A percentile compares a stretch with the other conserved stretches of the same genome.
Evolutionary conservation across 1,140 invertebrate species (phyloP).

Genomic region (Tetragnatha versicolor): DNA sequence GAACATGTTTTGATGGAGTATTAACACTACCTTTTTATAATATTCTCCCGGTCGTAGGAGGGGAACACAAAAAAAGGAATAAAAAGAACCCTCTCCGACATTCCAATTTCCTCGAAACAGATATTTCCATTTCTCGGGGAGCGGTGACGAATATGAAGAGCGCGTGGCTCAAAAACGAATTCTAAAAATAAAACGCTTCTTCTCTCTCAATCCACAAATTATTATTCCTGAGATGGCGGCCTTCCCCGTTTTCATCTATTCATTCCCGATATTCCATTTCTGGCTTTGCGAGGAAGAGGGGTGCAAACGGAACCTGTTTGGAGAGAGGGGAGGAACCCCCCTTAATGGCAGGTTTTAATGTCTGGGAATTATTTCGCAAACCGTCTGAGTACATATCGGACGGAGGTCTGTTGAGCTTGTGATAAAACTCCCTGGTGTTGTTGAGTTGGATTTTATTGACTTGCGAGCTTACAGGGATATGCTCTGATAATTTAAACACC

Average conservation of each 20-base stretch:
- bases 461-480: too few relatives aligned
- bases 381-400: too few relatives aligned
- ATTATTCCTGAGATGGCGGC: slow-evolving; percentile 31
- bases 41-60: too few relatives aligned
- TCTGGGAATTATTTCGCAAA: too few relatives aligned
- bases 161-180: too few relatives aligned
- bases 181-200: slow-evolving; percentile 19
- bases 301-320: too few relatives aligned
- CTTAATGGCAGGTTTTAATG: too few relatives aligned
- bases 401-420: too few relatives aligned
- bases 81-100: slow-evolving; percentile 8
- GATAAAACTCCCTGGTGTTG: too few relatives aligned
- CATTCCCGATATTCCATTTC: slow-evolving; percentile 25
- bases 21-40: slow-evolving; percentile 32
- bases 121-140: slow-evolving; percentile 47
- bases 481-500: too few relatives aligned
- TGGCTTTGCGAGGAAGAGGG: background rate
- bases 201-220: slow-evolving; percentile 40
- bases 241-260: slow-evolving; percentile 40
- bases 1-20: slow-evolving; percentile 52
- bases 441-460: too few relatives aligned
- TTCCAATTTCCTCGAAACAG: slow-evolving; percentile 50
- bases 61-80: background rate
- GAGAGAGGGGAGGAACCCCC: too few relatives aligned
- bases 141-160: background rate